phyloP scores from a whole-genome alignment of 2,797 vertebrate genomes.

The Psittacula echo region DNA sequence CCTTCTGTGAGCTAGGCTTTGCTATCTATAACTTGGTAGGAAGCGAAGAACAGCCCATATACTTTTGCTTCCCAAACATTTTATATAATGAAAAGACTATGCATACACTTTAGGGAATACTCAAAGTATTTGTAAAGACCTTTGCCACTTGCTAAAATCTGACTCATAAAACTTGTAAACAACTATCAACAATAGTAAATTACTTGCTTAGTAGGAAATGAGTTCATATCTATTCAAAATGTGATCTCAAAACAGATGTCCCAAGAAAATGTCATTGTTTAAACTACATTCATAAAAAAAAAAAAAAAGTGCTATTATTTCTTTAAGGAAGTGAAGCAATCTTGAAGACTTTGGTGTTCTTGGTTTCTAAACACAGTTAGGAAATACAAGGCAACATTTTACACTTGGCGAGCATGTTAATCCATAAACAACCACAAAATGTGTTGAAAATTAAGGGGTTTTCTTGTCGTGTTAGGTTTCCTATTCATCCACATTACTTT shows the following conservation, averaged over 20 bases:
- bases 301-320: slow-evolving; percentile 86
- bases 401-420: slow-evolving; percentile 54
- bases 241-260: slow-evolving; percentile 89
- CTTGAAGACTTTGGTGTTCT: slow-evolving; percentile 77
- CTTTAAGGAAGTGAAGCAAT: slow-evolving; percentile 98
- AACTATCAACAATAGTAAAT: slow-evolving; percentile 86
- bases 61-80: slow-evolving; percentile 71
- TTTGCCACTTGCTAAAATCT: slow-evolving; percentile 83
- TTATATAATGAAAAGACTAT: slow-evolving; percentile 73
- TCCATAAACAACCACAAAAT: slow-evolving; percentile 65
- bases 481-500: slow-evolving; percentile 47
- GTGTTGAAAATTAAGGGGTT: slow-evolving; percentile 60
- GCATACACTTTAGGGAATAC: slow-evolving; percentile 73
- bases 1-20: slow-evolving; percentile 48
- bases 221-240: slow-evolving; percentile 89
- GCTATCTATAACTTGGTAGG: slow-evolving; percentile 56
- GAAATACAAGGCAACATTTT: slow-evolving; percentile 57
- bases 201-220: slow-evolving; percentile 84
- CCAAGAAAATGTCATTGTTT: slow-evolving; percentile 87
- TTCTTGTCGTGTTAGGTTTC: slow-evolving; percentile 36
- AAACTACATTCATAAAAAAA: slow-evolving; percentile 81
- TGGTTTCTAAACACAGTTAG: slow-evolving; percentile 71
- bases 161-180: slow-evolving; percentile 84
- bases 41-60: slow-evolving; percentile 64
- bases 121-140: slow-evolving; percentile 77